Evolutionary conservation across 2,797 vertebrate species (phyloP).

Genomic region (Enteromius radiatus): DNA sequence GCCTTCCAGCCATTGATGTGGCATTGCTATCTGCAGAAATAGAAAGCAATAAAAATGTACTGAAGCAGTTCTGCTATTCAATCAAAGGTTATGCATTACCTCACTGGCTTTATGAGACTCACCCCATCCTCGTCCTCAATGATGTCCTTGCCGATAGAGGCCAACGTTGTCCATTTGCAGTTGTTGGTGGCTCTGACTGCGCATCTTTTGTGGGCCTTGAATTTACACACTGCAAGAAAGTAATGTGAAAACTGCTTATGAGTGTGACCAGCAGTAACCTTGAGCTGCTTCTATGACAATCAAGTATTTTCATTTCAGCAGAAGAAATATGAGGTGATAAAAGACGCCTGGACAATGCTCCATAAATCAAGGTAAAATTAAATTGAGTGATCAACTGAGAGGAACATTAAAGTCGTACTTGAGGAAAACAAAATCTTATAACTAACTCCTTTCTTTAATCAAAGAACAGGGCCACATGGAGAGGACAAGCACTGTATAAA

Average conservation of each 20-base stretch:
- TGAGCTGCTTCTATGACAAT: not conserved
- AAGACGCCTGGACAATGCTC: not conserved
- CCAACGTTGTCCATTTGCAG: slow-evolving; percentile 98
- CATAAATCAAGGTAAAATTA: not conserved
- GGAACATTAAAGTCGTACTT: not conserved
- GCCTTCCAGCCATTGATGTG: slow-evolving; percentile 97
- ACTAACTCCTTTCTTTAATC: not conserved
- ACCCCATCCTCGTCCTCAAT: slow-evolving; percentile 98
- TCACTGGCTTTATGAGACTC: slow-evolving; percentile 55
- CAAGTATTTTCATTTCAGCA: not conserved
- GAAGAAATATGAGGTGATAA: not conserved
- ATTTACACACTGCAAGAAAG: slow-evolving; percentile 90
- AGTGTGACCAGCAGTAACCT: not conserved
- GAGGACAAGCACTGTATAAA: not conserved
- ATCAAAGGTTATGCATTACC: not conserved
- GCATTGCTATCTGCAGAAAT: slow-evolving; percentile 90
- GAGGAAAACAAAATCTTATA: not conserved
- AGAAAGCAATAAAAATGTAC: slow-evolving; percentile 21
- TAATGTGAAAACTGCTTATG: slow-evolving; percentile 22
- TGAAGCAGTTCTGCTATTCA: not conserved
- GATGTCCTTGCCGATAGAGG: slow-evolving; percentile 96
- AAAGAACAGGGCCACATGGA: not conserved
- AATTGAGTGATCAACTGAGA: not conserved
- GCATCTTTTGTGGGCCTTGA: slow-evolving; percentile 98
- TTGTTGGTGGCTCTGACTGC: slow-evolving; percentile 97